Base-by-base conservation (phyloP, 2,888 invertebrate species). In the Margaritifera margaritifera region DNA sequence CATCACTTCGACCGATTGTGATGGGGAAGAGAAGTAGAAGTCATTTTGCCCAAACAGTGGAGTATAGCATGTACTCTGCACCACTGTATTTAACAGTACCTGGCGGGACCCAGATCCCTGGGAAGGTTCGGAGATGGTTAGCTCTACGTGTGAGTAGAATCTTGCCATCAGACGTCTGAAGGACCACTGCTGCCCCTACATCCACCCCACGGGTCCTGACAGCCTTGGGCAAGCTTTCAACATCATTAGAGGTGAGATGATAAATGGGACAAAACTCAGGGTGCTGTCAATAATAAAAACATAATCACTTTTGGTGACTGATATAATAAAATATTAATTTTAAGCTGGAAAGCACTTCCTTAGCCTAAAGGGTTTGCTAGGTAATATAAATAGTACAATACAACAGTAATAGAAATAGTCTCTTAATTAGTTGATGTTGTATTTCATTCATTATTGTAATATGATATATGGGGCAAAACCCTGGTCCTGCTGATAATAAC, bases 81-180 rank as follows among this genome's bases (percentile, higher is more conserved):
- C 20, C 22, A n/a, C 51, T 31, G 6, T 31, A 69, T 27, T 31
- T 4, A 67, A 6, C 24, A 27, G 56, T 71, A 84, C 86, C 88
- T 75, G 91, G 91, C 31, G 91, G 90, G 1, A 91, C 91, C 91
- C 91, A 91, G 6, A 89, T 84, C 15, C 88, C 87, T 11, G 91
- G 91, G 79, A 91, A 91, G 53, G 90, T 87, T 22, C 89, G 69
- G 79, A 91, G 84, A 66, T 89, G 88, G 22, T 79, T 74, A 4
- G 90, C 86, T 56, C 91, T 77, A 55, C 89, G 81, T 5, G 90
- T 90, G 59, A 91, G 80, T 20, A 91, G 79, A n/a, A 91, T 75
- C 65, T 85, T 83, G 5, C 84, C 78, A 79, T 91, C 91, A 42
- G 78, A 78, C 8, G 89, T 86, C 78, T 90, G 90, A 22, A 91